phyloP scores from a whole-genome alignment of 2,888 invertebrate genomes.

The Cephonodes hylas region DNA sequence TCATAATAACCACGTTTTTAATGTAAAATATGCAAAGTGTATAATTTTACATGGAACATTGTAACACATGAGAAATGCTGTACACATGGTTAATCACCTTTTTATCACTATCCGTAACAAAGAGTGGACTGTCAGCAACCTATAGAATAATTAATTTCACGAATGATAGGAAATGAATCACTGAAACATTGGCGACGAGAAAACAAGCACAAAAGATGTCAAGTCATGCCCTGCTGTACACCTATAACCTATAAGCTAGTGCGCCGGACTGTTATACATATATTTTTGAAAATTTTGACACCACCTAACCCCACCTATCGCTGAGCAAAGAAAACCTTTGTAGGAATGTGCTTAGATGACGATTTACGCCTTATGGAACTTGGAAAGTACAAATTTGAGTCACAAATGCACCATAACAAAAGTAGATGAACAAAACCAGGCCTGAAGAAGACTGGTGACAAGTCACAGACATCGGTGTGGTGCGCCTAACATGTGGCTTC shows the following conservation, averaged over 20 bases:
- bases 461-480: constrained; percentile 50
- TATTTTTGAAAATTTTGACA: constrained; percentile 31
- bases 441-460: constrained; percentile 41
- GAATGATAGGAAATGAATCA: background rate
- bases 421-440: constrained; percentile 37
- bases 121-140: background rate
- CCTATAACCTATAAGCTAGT: constrained; percentile 10
- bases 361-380: background rate
- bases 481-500: constrained; percentile 72
- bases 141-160: background rate
- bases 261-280: constrained; percentile 22
- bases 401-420: constrained; percentile 21
- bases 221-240: constrained; percentile 30
- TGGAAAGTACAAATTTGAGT: constrained; percentile 17
- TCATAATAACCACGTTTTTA: background rate
- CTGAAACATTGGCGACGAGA: constrained; percentile 16
- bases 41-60: background rate
- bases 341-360: background rate
- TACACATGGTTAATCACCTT: background rate
- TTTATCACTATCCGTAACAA: background rate
- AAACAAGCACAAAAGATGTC: constrained; percentile 30
- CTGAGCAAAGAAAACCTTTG: constrained; percentile 35
- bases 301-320: constrained; percentile 71
- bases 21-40: background rate
- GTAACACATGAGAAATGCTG: no score